Conservation (phyloP, 2,113 vertebrate genomes). For the Atrichornis clamosus region DNA sequence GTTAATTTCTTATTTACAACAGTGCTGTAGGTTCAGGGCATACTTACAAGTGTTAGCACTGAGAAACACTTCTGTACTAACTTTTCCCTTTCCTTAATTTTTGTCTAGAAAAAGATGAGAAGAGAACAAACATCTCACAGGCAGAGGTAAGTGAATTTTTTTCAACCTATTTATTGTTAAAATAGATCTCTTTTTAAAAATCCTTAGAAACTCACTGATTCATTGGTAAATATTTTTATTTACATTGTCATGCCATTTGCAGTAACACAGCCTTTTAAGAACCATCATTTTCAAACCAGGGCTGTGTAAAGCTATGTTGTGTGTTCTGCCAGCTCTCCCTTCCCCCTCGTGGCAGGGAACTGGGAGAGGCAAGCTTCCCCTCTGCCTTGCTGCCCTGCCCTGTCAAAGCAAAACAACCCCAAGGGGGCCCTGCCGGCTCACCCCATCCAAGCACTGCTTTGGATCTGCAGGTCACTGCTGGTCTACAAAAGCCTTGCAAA, state of each 20-base stretch:
- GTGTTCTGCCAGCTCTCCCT: neutral
- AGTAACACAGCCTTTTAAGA: neutral
- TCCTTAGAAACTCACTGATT: neutral
- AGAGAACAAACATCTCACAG: slow-evolving; percentile 75
- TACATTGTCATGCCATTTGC: neutral
- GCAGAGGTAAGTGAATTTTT: slow-evolving; percentile 76
- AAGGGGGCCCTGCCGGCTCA: neutral
- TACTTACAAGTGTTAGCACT: neutral
- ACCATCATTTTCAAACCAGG: neutral
- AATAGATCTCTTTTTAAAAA: neutral
- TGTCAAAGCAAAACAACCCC: neutral
- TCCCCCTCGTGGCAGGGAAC: neutral
- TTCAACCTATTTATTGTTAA: neutral
- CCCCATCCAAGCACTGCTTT: neutral
- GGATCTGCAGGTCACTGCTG: neutral
- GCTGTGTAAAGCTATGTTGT: neutral
- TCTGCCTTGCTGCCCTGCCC: neutral
- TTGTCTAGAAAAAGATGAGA: slow-evolving; percentile 81
- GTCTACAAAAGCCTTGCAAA: neutral
- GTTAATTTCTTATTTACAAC: neutral
- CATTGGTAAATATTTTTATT: neutral
- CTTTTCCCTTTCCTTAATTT: slow-evolving; percentile 8
- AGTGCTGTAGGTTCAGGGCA: neutral
- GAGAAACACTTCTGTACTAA: neutral
- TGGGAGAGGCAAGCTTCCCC: neutral